Evolutionary conservation across 35 echinoderm and acorn worm species (phyloP).

Genomic region (Chiridota heheva): DNA sequence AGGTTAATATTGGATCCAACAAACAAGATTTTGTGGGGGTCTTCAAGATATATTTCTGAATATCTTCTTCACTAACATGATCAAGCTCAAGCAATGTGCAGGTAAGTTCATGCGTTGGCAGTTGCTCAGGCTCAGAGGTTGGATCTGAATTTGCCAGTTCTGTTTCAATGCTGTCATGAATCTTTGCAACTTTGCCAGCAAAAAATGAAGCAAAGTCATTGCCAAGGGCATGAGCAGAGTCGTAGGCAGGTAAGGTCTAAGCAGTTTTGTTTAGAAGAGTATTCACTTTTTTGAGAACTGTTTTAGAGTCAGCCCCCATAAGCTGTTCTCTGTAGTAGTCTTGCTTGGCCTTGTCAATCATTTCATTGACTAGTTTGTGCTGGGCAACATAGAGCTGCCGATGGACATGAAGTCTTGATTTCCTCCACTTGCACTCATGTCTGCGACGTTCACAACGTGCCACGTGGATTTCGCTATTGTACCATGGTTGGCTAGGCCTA

Average conservation of each 20-base stretch:
- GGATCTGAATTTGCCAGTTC: not conserved
- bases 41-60: too few relatives aligned
- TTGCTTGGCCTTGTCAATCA: conserved; percentile 40
- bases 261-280: conserved; percentile 16
- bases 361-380: conserved; percentile 41
- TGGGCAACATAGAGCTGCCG: conserved; percentile 32
- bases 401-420: conserved; percentile 34
- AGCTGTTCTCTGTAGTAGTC: conserved; percentile 4
- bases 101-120: too few relatives aligned
- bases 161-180: not conserved
- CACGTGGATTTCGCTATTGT: conserved; percentile 28
- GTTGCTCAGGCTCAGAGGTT: too few relatives aligned
- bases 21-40: too few relatives aligned
- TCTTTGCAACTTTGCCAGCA: conserved; percentile 15
- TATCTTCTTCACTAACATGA: too few relatives aligned
- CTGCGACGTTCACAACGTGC: not conserved
- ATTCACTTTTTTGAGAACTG: conserved; percentile 12
- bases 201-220: conserved; percentile 25
- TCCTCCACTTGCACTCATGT: conserved; percentile 51
- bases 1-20: too few relatives aligned
- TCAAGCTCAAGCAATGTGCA: too few relatives aligned
- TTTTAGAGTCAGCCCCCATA: conserved; percentile 5
- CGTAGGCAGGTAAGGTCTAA: conserved; percentile 5
- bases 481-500: conserved; percentile 36
- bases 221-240: conserved; percentile 5